Evolutionary conservation across 2,888 invertebrate species (phyloP).

Genomic region (Salpingus planirostris): DNA sequence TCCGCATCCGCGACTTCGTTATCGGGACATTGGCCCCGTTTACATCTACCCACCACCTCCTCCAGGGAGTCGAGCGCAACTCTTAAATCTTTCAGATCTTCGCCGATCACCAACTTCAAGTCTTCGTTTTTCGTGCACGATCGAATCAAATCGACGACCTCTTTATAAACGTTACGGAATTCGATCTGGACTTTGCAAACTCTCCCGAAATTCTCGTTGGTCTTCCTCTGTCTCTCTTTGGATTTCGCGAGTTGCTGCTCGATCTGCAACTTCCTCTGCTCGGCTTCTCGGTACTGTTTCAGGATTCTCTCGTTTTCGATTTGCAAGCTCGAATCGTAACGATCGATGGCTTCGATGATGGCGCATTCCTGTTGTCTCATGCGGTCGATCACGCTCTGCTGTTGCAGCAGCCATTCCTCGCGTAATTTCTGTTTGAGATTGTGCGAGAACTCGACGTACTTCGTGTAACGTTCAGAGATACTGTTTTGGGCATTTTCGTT

Average conservation of each 20-base stretch:
- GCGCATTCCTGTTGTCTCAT: slow-evolving; percentile 43
- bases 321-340: slow-evolving; percentile 48
- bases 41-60: slow-evolving; percentile 42
- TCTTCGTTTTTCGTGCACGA: slow-evolving; percentile 19
- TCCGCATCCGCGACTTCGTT: slow-evolving; percentile 50
- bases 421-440: no score
- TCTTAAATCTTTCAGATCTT: slow-evolving; percentile 41
- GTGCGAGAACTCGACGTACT: no score
- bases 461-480: no score
- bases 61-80: slow-evolving; percentile 42
- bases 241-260: slow-evolving; percentile 47
- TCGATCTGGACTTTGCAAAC: slow-evolving; percentile 50
- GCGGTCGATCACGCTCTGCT: slow-evolving; percentile 36
- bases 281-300: slow-evolving; percentile 37
- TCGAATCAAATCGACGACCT: slow-evolving; percentile 44
- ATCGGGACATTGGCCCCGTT: slow-evolving; percentile 42
- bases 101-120: slow-evolving; percentile 23
- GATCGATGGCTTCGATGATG: slow-evolving; percentile 42
- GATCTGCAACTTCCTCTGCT: slow-evolving; percentile 43
- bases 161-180: slow-evolving; percentile 49
- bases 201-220: no score
- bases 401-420: slow-evolving; percentile 31
- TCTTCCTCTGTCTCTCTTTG: no score
- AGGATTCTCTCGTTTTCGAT: slow-evolving; percentile 47
- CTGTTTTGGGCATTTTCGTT: no score